Evolutionary conservation across 2,113 vertebrate species (phyloP).

Genomic region (Polypterus bichir): DNA sequence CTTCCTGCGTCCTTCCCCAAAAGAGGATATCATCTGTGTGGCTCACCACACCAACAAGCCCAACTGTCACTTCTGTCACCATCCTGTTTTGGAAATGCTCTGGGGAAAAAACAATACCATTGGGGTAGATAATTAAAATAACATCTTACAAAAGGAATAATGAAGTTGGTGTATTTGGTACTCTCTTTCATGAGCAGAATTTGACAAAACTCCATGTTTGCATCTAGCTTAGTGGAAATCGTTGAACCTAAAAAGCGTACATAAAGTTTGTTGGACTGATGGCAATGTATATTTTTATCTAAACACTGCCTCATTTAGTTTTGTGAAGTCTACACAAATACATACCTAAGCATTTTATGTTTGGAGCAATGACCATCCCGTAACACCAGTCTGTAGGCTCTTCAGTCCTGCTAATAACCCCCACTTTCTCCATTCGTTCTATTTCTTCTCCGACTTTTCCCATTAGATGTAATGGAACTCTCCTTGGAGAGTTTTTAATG

Average conservation of each 20-base stretch:
- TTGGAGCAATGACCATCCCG: too few relatives aligned
- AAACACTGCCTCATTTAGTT: too few relatives aligned
- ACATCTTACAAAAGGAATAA: conserved; percentile 15
- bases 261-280: conserved; percentile 11
- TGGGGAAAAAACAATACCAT: conserved; percentile 6
- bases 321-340: conserved; percentile 21
- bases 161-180: conserved; percentile 12
- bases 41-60: conserved; percentile 10
- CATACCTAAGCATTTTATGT: too few relatives aligned
- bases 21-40: conserved; percentile 22
- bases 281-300: too few relatives aligned
- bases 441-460: too few relatives aligned
- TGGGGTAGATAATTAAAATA: not conserved
- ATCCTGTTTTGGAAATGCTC: conserved; percentile 24
- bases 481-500: too few relatives aligned
- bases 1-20: not conserved
- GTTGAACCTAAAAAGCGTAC: conserved; percentile 7
- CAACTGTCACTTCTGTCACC: conserved; percentile 8
- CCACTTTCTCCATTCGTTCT: too few relatives aligned
- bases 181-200: conserved; percentile 15
- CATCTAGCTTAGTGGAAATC: conserved; percentile 20
- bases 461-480: too few relatives aligned
- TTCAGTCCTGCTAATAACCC: too few relatives aligned
- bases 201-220: conserved; percentile 21
- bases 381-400: too few relatives aligned